A percentile compares a stretch with the other conserved stretches of the same genome.
phyloP scores from a whole-genome alignment of 1,140 invertebrate species.

The Drosophila lacertosa region DNA sequence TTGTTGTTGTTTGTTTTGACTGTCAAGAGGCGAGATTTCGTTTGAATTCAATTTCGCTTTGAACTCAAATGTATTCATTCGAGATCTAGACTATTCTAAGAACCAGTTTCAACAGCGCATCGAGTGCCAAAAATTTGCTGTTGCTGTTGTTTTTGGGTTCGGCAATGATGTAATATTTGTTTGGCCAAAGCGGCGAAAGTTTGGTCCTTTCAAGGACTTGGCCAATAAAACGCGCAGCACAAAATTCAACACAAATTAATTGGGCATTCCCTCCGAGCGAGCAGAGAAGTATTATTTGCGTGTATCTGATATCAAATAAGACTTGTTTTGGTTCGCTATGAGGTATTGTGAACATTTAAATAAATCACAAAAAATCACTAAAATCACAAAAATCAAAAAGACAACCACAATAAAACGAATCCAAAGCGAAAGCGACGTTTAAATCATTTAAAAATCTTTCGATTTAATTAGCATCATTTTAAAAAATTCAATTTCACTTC shows the following conservation, averaged over 20 bases:
- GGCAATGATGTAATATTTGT: conserved; percentile 65
- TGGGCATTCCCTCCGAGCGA: conserved; percentile 36
- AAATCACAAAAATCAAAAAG: not conserved
- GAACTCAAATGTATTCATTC: not conserved
- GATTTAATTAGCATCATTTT: conserved; percentile 78
- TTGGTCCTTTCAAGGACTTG: conserved; percentile 58
- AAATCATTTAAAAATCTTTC: conserved; percentile 70
- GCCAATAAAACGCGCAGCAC: too few species aligned
- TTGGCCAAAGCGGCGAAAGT: conserved; percentile 6
- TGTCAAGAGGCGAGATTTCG: not conserved
- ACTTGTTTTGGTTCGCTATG: conserved; percentile 39
- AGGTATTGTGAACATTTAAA: conserved; percentile 20
- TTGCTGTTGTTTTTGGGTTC: too few species aligned
- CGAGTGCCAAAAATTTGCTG: too few species aligned
- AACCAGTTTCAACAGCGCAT: not conserved
- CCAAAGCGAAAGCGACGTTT: conserved; percentile 35
- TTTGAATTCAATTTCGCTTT: not conserved
- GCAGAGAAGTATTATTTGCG: conserved; percentile 39
- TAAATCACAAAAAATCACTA: not conserved
- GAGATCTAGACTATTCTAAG: not conserved
- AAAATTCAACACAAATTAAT: too few species aligned
- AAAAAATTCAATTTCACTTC: conserved; percentile 74
- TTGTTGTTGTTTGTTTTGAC: too few species aligned
- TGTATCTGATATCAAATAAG: conserved; percentile 30
- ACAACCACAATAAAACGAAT: not conserved